These are phyloP conservation scores for Bombyx mori DNA, from an alignment of 1,140 invertebrate genomes.

Conservation along the genomic window ASM3026992v2 NC_085128.1:7403001-7403500, in stretches of 20 bases:
- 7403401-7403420: conserved; percentile 10
- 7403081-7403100: conserved; percentile 54
- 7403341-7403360: no score
- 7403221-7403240: no score
- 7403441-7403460: conserved; percentile 32
- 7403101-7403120: conserved; percentile 56
- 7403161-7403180: not conserved
- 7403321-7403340: no score
- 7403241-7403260: no score
- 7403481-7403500: conserved; percentile 48
- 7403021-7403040: conserved; percentile 60
- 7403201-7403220: no score
- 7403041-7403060: conserved; percentile 48
- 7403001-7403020: conserved; percentile 9
- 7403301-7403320: no score
- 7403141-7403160: conserved; percentile 11
- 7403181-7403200: no score
- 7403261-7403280: no score
- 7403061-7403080: conserved; percentile 55
- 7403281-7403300: no score
- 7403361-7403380: not conserved
- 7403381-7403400: conserved; percentile 16
- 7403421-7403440: conserved; percentile 42
- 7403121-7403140: conserved; percentile 41
- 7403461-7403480: conserved; percentile 46